Base-by-base conservation (phyloP, 2,113 vertebrate genomes). In the Clarias magur region DNA sequence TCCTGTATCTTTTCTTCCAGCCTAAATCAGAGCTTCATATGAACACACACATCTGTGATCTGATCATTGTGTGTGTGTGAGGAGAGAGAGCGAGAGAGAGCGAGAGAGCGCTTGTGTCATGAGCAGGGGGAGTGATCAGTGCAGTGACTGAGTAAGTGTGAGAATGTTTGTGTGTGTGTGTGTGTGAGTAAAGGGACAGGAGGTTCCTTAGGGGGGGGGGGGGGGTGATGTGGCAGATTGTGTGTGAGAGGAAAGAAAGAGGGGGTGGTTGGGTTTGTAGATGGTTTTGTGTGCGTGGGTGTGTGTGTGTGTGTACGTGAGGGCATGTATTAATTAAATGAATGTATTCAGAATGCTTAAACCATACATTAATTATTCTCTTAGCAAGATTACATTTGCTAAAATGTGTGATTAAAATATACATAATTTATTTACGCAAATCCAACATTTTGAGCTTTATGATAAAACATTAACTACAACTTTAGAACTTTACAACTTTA, bases 141-240 rank as follows among this genome's bases (percentile, higher is more conserved):
- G 42, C 42, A 48, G 42, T 92, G 92, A 91, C 87, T 92, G 90
- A 90, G 87, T 87, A 83, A 89, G 91, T 91, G 79, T 30, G 57
- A 90, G 92, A 92, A 80, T 86, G 53, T 86, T 73, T 85, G 73
- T 73, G 65, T 84, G 67, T 19, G 78, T 85, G 82, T 60, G 80
- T 86, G 83, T 63, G 85, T 79, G 78, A 63, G 73, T 90, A 90
- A 57, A 62, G 48, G 87, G 30, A 84, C 48, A 54, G 73, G 91
- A 88, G 82, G 85, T 87, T 82, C 70, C 30, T 76, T 65, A 19
- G 54, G 72, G 38, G 54, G 53, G 59, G 65, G 54, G 72, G 27
- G 63, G 54, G 59, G 65, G 53, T 34, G 78, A 42, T 73, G 75
- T 82, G 87, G 56, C 81, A 83, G 83, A 60, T 84, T 87, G 56